Base-by-base conservation (phyloP, 2,888 invertebrate genomes). In the Galeopsomyia nigrocyanea region DNA sequence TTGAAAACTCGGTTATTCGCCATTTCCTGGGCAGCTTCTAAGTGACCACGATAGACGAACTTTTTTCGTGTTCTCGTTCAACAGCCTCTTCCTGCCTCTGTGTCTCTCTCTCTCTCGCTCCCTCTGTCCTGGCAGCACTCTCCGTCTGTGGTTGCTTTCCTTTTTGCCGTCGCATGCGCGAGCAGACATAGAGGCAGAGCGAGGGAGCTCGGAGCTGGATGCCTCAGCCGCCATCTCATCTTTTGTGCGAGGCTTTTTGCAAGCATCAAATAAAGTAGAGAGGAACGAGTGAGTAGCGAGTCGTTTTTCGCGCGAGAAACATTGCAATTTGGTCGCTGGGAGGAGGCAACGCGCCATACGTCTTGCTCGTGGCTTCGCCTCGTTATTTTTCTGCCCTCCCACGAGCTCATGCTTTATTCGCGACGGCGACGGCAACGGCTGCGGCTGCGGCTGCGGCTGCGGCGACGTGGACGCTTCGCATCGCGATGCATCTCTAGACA, bases 401-500 rank as follows among this genome's bases (percentile, higher is more conserved):
- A 14, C 39, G 21, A 17, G 19, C 58, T 56, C 58, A 26, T 58
- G 31, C 58, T 69, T 57, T 73, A 66, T 56, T 69, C 62, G 19
- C 53, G 50, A 26, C 49, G 53, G 10, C 39, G 10, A 39, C 39
- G 17, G 13, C 51, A n/a, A 22, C 14, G 61, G 17, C 46, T 7
- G 47, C 26, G 49, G 26, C 9, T n/a, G n/a, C n/a, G 47, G 64
- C 17, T 16, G 47, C n/a, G 50, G 39, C 49, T 26, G 17, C 14
- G 26, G n/a, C 31, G 13, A 6, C n/a, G 62, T 26, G 26, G 47
- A 22, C 16, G 47, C 47, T 19, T 61, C 3, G 46, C 53, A 26
- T 68, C 71, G 61, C 57, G 53, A 50, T 61, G 55, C 68, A 63
- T 72, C 58, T 56, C 61, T 17, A 58, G 56, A 69, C 68, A 68